Percentiles rank a stretch among this genome's conserved stretches.
Evolutionary conservation across 2,888 invertebrate genomes (phyloP).

Genomic region (Holacanthella duospinosa): DNA sequence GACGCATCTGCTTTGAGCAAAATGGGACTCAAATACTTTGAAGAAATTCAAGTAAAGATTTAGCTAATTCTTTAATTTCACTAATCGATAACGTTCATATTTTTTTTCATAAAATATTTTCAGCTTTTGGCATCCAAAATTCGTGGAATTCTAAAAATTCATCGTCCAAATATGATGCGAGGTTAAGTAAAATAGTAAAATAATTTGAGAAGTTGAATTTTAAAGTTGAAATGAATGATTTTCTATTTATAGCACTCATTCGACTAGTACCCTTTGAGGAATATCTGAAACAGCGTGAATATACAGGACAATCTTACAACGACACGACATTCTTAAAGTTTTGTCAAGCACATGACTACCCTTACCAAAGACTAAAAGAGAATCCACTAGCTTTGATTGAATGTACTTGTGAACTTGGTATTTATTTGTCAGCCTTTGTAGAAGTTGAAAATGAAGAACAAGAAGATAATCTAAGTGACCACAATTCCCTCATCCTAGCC

Average conservation of each 20-base stretch:
- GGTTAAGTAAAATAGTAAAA: neutral
- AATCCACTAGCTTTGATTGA: slow-evolving; percentile 25
- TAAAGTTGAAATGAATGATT: too few species aligned
- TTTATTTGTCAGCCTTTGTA: neutral
- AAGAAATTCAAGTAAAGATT: slow-evolving; percentile 21
- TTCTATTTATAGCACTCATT: slow-evolving; percentile 13
- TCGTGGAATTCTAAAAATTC: slow-evolving; percentile 23
- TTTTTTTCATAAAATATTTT: neutral
- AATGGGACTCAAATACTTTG: slow-evolving; percentile 31
- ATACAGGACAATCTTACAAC: slow-evolving; percentile 24
- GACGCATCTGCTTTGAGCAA: slow-evolving; percentile 29
- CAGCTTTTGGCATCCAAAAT: slow-evolving; percentile 23
- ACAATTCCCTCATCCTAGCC: slow-evolving; percentile 19
- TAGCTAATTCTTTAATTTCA: neutral
- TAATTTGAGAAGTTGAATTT: neutral
- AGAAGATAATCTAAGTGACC: neutral
- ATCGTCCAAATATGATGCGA: slow-evolving; percentile 25
- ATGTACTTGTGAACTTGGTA: slow-evolving; percentile 16
- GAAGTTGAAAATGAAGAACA: too few species aligned
- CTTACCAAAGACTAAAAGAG: slow-evolving; percentile 13
- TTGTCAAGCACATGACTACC: slow-evolving; percentile 22
- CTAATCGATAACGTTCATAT: neutral
- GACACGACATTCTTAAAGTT: slow-evolving; percentile 25
- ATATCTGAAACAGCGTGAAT: slow-evolving; percentile 20
- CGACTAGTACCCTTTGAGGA: slow-evolving; percentile 24